These are phyloP conservation scores for Regulus satrapa DNA, from an alignment of 2,113 vertebrate genomes.

Conservation along the genomic window DNA sequence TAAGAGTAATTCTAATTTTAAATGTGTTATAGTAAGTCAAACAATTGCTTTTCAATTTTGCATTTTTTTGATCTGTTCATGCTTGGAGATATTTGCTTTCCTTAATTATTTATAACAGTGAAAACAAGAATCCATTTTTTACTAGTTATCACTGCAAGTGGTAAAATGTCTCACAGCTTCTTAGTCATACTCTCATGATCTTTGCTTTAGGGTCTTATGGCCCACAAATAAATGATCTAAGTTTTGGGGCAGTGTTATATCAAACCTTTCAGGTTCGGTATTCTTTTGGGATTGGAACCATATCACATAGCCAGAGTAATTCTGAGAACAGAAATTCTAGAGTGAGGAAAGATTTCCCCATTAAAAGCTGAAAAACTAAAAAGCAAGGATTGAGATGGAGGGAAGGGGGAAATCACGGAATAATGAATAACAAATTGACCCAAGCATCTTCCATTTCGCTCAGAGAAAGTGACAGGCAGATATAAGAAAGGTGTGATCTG, in stretches of 20 bases:
- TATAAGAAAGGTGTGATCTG: neutral
- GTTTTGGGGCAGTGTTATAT: neutral
- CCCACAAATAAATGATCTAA: neutral
- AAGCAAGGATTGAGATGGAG: neutral
- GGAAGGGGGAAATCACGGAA: neutral
- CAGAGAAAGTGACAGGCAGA: neutral
- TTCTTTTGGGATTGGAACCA: neutral
- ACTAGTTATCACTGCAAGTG: neutral
- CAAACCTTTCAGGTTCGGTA: neutral
- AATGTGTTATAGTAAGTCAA: neutral
- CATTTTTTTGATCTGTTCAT: neutral
- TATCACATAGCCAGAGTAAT: neutral
- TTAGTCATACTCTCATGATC: neutral
- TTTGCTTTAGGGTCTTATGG: neutral
- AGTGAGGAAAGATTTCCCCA: neutral
- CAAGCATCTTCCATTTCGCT: neutral
- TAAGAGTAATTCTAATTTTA: neutral
- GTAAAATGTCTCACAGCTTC: neutral
- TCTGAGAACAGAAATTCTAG: neutral
- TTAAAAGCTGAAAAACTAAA: neutral
- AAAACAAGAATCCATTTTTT: neutral
- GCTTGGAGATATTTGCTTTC: neutral
- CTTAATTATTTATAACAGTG: neutral
- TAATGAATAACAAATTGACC: neutral
- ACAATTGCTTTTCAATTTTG: neutral